These are phyloP conservation scores for Neosilurus hyrtlii DNA, from an alignment of 2,797 vertebrate species.

Conservation along the genomic window DNA sequence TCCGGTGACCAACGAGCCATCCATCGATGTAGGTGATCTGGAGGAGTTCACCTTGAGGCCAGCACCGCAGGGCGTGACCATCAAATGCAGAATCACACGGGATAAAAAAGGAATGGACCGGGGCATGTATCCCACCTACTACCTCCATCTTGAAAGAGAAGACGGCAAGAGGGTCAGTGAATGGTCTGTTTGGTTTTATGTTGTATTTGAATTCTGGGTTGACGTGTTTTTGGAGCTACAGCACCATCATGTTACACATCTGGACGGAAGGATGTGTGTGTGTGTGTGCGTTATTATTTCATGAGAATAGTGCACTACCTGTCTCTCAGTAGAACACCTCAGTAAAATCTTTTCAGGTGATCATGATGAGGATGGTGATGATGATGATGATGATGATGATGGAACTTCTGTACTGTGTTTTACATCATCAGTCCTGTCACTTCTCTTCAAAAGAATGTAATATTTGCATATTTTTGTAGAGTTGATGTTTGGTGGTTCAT, in stretches of 20 bases:
- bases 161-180: slow-evolving; percentile 91
- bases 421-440: neutral
- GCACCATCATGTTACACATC: neutral
- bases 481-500: slow-evolving; percentile 28
- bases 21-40: slow-evolving; percentile 86
- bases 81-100: slow-evolving; percentile 96
- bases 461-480: neutral
- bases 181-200: neutral
- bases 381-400: neutral
- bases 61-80: slow-evolving; percentile 88
- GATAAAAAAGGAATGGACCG: slow-evolving; percentile 99
- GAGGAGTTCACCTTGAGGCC: slow-evolving; percentile 93
- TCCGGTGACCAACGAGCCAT: slow-evolving; percentile 80
- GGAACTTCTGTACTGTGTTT: neutral
- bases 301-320: too few relatives aligned
- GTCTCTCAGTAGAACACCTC: too few relatives aligned
- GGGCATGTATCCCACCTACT: slow-evolving; percentile 99
- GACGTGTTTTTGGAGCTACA: neutral
- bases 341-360: too few relatives aligned
- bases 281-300: too few relatives aligned
- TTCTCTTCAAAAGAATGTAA: neutral
- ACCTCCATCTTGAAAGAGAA: slow-evolving; percentile 95
- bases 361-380: too few relatives aligned
- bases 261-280: neutral
- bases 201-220: neutral